Evolutionary conservation across 2,888 invertebrate species (phyloP), one percentile per base, ranked within the genome.

Genomic region (Dryobota labecula): DNA sequence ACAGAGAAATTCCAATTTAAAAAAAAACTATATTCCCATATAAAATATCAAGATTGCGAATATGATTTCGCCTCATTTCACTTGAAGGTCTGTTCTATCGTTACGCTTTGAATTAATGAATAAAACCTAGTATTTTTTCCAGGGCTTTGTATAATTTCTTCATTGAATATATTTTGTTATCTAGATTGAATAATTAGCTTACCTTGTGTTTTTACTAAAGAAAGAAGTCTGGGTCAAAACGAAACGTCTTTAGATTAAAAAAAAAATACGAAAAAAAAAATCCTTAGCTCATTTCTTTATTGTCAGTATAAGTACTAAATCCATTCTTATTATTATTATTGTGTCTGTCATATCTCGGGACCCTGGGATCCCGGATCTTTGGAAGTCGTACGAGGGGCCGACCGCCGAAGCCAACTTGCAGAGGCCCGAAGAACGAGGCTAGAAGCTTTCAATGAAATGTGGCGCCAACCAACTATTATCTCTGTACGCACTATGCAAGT

Each of bases 31-130:
- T n/a, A n/a, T n/a, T n/a, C n/a, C n/a, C n/a, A n/a, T n/a, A n/a
- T n/a, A n/a, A n/a, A n/a, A n/a, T n/a, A n/a, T n/a, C n/a, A n/a
- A n/a, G 85, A 87, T 87, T 84, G 84, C 83, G 66, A 84, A 87
- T 86, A 76, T 79, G 85, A 88, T 87, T 87, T 86, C 67, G 56
- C 65, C 64, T 66, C 79, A 74, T 73, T 79, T 73, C 45, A 57
- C 62, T 73, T 75, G 68, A 64, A 70, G 73, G 71, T 30, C 63
- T 41, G 30, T 18, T 51, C 43, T 66, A 53, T 41, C 56, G 63
- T 71, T 60, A 56, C 30, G 54, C 36, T 76, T 66, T 70, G 60
- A 73, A 68, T 82, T 68, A 49, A 71, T 70, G 63, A 82, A 81
- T 70, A 84, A 68, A 68, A 69, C 66, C 63, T 81, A 64, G 66